Percentiles rank a stretch among this genome's conserved stretches.
Evolutionary conservation across 2,888 invertebrate genomes (phyloP).

Genomic region (Epistrophe eligans): DNA sequence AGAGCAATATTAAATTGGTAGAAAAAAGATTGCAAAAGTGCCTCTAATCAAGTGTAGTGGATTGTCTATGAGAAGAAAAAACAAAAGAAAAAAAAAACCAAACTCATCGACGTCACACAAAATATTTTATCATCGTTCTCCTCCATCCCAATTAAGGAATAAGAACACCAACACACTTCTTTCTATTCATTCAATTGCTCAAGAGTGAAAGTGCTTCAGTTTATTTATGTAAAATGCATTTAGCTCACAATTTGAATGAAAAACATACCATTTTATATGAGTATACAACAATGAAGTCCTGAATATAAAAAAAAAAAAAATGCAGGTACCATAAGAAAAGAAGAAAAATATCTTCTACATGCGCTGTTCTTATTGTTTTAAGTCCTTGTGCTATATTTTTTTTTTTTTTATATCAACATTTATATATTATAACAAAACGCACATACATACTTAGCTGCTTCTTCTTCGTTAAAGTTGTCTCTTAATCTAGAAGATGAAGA

Average conservation of each 20-base stretch:
- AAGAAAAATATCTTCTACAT: background rate
- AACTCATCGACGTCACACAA: slow-evolving; percentile 23
- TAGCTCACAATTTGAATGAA: slow-evolving; percentile 52
- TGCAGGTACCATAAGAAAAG: background rate
- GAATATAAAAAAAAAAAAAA: background rate
- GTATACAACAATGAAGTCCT: slow-evolving; percentile 20
- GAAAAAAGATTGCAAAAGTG: background rate
- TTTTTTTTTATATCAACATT: background rate
- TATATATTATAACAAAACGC: slow-evolving; percentile 28
- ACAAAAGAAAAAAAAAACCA: slow-evolving; percentile 8
- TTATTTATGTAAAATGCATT: slow-evolving; percentile 57
- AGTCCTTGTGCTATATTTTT: slow-evolving; percentile 45
- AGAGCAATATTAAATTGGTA: no score
- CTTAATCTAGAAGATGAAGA: slow-evolving; percentile 37
- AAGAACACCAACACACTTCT: slow-evolving; percentile 20
- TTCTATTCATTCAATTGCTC: background rate
- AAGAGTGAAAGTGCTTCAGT: slow-evolving; percentile 44
- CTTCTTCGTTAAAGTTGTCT: slow-evolving; percentile 40
- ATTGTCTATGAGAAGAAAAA: background rate
- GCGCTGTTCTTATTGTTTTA: slow-evolving; percentile 33
- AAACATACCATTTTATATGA: background rate
- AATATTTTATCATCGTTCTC: slow-evolving; percentile 27
- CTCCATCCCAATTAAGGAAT: slow-evolving; percentile 45
- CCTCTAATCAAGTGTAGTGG: background rate
- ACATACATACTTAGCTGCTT: slow-evolving; percentile 21